A percentile compares a stretch with the other conserved stretches of the same genome.
Conservation (phyloP, 2,888 invertebrate species). For the Lasioglossum leucozonium region DNA sequence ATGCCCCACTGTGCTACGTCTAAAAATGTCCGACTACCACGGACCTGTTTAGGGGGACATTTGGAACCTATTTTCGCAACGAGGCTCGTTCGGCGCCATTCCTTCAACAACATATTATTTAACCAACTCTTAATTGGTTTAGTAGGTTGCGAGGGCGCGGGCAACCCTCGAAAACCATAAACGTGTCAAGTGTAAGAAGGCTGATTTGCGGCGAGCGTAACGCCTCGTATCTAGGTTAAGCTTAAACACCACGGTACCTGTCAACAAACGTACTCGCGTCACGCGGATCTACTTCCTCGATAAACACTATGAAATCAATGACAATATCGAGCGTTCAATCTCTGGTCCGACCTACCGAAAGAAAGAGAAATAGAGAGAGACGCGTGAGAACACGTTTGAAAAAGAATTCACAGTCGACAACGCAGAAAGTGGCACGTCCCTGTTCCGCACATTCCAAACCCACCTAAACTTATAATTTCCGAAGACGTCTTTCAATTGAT, state of each 20-base stretch:
- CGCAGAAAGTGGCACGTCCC: neutral
- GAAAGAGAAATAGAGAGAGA: neutral
- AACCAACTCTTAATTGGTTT: neutral
- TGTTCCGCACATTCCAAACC: neutral
- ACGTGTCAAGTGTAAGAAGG: constrained; percentile 14
- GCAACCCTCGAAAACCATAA: constrained; percentile 11
- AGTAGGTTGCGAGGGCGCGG: constrained; percentile 6
- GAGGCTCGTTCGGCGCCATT: neutral
- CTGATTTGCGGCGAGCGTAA: neutral
- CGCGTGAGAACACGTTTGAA: constrained; percentile 4
- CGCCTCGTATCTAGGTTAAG: constrained; percentile 4
- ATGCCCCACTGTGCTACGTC: neutral
- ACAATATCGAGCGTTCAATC: neutral
- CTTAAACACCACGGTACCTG: neutral
- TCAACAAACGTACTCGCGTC: neutral
- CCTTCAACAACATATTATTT: neutral
- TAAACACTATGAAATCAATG: neutral
- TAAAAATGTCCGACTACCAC: neutral
- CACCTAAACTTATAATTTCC: neutral
- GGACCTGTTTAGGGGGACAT: neutral
- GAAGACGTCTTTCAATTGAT: neutral
- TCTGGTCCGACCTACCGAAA: neutral
- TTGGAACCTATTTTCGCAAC: neutral
- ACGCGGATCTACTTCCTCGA: neutral
- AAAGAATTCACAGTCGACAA: neutral